Evolutionary conservation across 2,797 vertebrate genomes (phyloP).

Genomic region (Setipinna tenuifilis): DNA sequence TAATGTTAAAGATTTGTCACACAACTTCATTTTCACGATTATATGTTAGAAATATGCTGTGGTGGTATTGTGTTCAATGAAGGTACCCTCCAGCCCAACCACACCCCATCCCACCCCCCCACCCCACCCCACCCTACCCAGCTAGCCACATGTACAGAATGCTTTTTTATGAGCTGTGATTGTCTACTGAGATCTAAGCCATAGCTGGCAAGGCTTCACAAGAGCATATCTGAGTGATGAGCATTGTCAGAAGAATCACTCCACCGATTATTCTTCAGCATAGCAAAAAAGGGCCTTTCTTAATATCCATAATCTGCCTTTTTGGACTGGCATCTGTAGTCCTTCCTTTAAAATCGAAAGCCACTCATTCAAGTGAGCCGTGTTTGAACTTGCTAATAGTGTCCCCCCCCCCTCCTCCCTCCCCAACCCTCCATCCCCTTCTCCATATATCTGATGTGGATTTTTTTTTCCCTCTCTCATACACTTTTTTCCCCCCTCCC

Average conservation of each 20-base stretch:
- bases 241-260: conserved; percentile 51
- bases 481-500: conserved; percentile 31
- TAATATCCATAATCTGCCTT: conserved; percentile 53
- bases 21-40: not conserved
- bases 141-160: conserved; percentile 31
- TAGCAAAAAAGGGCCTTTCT: conserved; percentile 44
- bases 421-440: conserved; percentile 18
- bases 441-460: conserved; percentile 41
- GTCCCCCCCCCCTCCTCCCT: conserved; percentile 25
- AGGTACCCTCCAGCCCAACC: not conserved
- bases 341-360: conserved; percentile 45
- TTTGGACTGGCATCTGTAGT: conserved; percentile 50
- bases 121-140: not conserved
- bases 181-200: conserved; percentile 50
- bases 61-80: conserved; percentile 26
- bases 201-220: conserved; percentile 51
- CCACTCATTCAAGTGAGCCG: conserved; percentile 42
- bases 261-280: conserved; percentile 40
- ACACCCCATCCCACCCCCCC: not conserved
- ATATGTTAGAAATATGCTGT: conserved; percentile 2
- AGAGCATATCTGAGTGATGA: conserved; percentile 49
- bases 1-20: too few relatives aligned
- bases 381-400: conserved; percentile 57
- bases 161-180: conserved; percentile 45
- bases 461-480: conserved; percentile 31